Conservation (phyloP, 2,113 vertebrate genomes). For the Neomonachus schauinslandi region DNA sequence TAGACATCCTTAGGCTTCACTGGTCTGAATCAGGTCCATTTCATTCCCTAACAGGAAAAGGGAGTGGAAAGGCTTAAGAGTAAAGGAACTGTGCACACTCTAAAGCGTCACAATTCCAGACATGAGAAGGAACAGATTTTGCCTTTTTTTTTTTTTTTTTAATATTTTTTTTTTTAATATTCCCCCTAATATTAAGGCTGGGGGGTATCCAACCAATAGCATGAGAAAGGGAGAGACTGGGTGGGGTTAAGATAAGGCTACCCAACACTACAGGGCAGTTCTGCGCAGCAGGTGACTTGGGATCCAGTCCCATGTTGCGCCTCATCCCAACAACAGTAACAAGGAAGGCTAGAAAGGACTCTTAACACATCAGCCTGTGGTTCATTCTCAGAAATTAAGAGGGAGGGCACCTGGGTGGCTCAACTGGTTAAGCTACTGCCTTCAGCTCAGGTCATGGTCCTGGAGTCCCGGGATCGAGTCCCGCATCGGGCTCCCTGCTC, state of each 20-base stretch:
- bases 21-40: not conserved
- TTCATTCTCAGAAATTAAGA: not conserved
- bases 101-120: not conserved
- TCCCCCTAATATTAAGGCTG: not conserved
- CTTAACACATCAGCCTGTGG: not conserved
- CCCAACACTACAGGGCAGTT: not conserved
- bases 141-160: not conserved
- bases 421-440: not conserved
- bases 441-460: not conserved
- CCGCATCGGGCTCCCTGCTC: too few relatives aligned
- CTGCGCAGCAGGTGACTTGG: not conserved
- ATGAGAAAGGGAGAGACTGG: not conserved
- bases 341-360: not conserved
- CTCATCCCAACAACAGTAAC: not conserved
- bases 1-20: not conserved
- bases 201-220: not conserved
- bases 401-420: not conserved
- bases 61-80: not conserved
- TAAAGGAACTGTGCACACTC: not conserved
- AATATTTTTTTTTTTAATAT: too few relatives aligned
- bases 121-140: not conserved
- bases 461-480: too few relatives aligned
- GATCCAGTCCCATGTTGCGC: not conserved
- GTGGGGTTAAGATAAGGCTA: not conserved
- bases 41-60: not conserved